These are phyloP conservation scores for Hemibagrus wyckioides DNA, from an alignment of 2,113 vertebrate genomes.

Conservation along the genomic window DNA sequence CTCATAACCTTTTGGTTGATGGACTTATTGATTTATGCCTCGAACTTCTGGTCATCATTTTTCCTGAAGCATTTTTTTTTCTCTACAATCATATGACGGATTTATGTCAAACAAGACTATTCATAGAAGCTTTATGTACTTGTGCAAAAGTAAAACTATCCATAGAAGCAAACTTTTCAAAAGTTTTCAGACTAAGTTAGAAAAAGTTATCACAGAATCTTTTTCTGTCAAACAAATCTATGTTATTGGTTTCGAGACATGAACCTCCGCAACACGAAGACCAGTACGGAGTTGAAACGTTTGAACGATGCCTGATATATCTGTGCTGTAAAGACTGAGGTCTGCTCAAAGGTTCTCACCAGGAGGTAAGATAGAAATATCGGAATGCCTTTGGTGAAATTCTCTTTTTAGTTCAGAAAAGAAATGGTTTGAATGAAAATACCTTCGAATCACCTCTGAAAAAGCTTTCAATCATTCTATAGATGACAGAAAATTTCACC, in stretches of 20 bases:
- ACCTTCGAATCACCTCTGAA: slow-evolving; percentile 6
- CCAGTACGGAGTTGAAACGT: background rate
- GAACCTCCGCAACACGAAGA: background rate
- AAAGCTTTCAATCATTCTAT: background rate
- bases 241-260: background rate
- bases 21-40: background rate
- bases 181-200: background rate
- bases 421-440: background rate
- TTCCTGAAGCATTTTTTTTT: background rate
- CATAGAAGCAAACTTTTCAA: background rate
- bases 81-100: background rate
- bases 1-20: background rate
- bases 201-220: background rate
- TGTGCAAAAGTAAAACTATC: background rate
- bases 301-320: background rate
- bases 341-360: background rate
- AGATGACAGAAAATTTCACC: background rate
- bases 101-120: background rate
- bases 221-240: background rate
- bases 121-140: background rate
- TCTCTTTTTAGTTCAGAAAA: background rate
- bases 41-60: background rate
- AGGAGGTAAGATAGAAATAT: background rate
- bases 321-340: background rate
- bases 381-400: background rate